phyloP scores from a whole-genome alignment of 92 coral and sea anemone species.

The Epizoanthus fatuus region DNA sequence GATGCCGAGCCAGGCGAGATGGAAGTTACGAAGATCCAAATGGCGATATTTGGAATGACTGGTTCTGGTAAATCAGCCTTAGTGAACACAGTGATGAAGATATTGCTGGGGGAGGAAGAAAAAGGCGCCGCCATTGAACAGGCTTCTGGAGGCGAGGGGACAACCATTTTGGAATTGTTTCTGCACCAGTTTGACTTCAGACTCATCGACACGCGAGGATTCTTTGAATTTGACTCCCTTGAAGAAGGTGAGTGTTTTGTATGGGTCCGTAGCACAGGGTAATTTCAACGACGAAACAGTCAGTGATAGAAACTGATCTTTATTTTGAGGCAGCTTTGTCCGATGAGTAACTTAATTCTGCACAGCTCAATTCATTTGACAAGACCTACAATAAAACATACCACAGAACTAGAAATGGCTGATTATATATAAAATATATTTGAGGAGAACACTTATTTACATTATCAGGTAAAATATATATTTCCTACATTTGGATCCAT shows the following conservation, averaged over 20 bases:
- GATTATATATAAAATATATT: too few species aligned
- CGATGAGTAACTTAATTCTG: too few species aligned
- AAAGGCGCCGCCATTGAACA: slow-evolving; percentile 76
- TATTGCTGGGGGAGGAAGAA: slow-evolving; percentile 59
- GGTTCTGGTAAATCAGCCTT: slow-evolving; percentile 87
- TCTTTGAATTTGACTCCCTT: slow-evolving; percentile 60
- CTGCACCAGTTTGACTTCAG: slow-evolving; percentile 59
- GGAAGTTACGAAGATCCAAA: slow-evolving; percentile 65
- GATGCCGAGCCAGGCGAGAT: slow-evolving; percentile 83
- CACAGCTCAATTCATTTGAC: too few species aligned
- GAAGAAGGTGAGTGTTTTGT: slow-evolving; percentile 47
- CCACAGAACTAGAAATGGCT: too few species aligned
- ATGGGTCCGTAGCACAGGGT: too few species aligned
- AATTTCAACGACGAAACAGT: too few species aligned
- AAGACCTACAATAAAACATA: too few species aligned
- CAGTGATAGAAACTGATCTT: too few species aligned
- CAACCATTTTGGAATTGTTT: slow-evolving; percentile 71
- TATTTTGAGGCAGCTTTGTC: too few species aligned
- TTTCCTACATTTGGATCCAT: too few species aligned
- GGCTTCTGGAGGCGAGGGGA: slow-evolving; percentile 86
- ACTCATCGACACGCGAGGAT: slow-evolving; percentile 82
- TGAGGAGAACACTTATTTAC: too few species aligned
- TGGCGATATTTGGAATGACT: slow-evolving; percentile 83
- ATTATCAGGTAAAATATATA: too few species aligned
- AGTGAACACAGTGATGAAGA: slow-evolving; percentile 74